A percentile compares a stretch with the other conserved stretches of the same genome.
Conservation (phyloP, 2,888 invertebrate genomes). For the Tachina lurida region DNA sequence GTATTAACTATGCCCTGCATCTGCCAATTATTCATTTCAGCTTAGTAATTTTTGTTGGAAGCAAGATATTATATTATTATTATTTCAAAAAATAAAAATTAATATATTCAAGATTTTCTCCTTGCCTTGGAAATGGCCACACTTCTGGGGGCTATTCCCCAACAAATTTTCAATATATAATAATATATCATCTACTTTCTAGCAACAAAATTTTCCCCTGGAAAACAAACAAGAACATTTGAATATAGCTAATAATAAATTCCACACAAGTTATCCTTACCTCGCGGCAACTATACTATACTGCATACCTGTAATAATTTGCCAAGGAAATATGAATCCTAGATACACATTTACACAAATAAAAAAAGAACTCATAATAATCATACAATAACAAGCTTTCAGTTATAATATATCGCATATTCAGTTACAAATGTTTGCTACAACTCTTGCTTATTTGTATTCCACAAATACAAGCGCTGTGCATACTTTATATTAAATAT, state of each 20-base stretch:
- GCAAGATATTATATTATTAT: too few species aligned
- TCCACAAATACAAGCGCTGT: not conserved
- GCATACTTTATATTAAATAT: not conserved
- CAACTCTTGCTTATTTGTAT: not conserved
- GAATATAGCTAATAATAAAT: not conserved
- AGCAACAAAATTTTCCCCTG: not conserved
- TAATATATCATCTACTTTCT: not conserved
- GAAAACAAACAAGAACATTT: not conserved
- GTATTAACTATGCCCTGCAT: too few species aligned
- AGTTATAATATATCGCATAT: conserved; percentile 12
- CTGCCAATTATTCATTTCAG: too few species aligned
- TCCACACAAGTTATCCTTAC: not conserved
- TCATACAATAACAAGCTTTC: conserved; percentile 9
- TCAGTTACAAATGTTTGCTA: conserved; percentile 23
- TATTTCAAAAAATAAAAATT: too few species aligned
- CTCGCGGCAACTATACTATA: conserved; percentile 8
- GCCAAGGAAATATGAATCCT: not conserved
- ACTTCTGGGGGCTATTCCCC: too few species aligned
- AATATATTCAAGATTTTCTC: too few species aligned
- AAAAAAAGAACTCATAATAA: conserved; percentile 14
- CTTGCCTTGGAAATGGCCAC: too few species aligned
- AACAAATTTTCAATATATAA: not conserved
- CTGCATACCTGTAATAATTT: not conserved
- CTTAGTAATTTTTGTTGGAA: too few species aligned
- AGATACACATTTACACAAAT: conserved; percentile 13